Base-by-base conservation (phyloP, 2,797 vertebrate genomes). In the Neostethus bicornis region DNA sequence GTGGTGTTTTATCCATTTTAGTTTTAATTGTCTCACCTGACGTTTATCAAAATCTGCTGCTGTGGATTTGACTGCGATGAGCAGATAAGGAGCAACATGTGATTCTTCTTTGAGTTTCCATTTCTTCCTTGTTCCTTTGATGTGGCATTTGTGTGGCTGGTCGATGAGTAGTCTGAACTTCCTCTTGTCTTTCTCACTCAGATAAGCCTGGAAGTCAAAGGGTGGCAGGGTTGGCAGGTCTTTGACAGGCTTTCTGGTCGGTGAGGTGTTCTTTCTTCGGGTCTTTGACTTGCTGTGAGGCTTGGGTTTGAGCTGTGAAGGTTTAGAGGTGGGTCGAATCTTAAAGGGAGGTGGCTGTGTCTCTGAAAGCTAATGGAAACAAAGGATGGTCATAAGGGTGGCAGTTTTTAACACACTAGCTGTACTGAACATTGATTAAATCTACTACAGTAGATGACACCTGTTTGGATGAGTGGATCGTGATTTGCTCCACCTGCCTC, bases 31-130 rank as follows among this genome's bases (percentile, higher is more conserved):
- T 56, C 38, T 70, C 70, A 89, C 89, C 82, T 99, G 95, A 0
- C 97, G 93, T 58, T 95, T 94, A 50, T 98, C 95, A 0, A 98
- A 99, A 79, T 99, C 97, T 0, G 89, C 94, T 0, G 93, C 93
- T 2, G 94, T 73, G 0, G 96, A 98, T 78, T 99, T 99, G 34
- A 99, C 90, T 0, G 94, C 96, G 3, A 99, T 94, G 46, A 99
- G 94, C 84, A 99, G 83, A 76, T 96, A 95, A 0, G 93, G 95
- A 2, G 85, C 81, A 20, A n/a, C 13, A 1, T 21, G 2, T 5
- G 56, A 19, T 4, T 23, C 38, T 49, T 42, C 12, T 59, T 52
- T 29, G 39, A 50, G 55, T 10, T 35, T 9, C 60, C 43, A 9
- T 41, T 26, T 11, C 64, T 13, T 5, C 59, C 7, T 49, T 19